Conservation (phyloP, 2,888 invertebrate genomes). For the Argynnis bischoffii region DNA sequence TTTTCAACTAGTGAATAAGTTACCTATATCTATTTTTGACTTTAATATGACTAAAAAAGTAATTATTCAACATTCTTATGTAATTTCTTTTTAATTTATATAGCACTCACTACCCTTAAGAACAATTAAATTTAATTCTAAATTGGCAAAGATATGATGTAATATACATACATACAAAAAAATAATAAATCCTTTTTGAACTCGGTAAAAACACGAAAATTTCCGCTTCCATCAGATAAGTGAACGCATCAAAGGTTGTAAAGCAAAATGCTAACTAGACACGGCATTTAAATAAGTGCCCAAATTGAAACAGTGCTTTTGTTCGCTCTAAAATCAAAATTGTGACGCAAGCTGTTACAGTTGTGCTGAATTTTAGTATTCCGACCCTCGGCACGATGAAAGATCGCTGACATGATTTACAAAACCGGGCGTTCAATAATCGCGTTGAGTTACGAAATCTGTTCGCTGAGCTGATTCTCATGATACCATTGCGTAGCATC, state of each 20-base stretch:
- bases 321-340: constrained; percentile 25
- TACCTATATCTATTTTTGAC: too few species aligned
- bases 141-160: too few species aligned
- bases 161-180: too few species aligned
- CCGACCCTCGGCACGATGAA: constrained; percentile 29
- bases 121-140: too few species aligned
- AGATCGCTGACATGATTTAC: constrained; percentile 32
- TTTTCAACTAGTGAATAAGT: too few species aligned
- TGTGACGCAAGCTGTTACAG: constrained; percentile 35
- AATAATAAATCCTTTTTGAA: too few species aligned
- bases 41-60: too few species aligned
- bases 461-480: constrained; percentile 2
- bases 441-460: constrained; percentile 9
- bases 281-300: constrained; percentile 21
- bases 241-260: constrained; percentile 2
- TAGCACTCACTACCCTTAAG: too few species aligned
- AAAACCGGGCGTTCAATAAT: constrained; percentile 17
- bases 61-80: too few species aligned
- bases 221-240: too few species aligned
- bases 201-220: too few species aligned
- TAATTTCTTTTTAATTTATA: too few species aligned
- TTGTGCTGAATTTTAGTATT: constrained; percentile 33
- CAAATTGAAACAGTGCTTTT: constrained; percentile 10
- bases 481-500: not conserved
- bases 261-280: constrained; percentile 18